Base-by-base conservation (phyloP, 2,113 vertebrate species). In the Suncus etruscus region DNA sequence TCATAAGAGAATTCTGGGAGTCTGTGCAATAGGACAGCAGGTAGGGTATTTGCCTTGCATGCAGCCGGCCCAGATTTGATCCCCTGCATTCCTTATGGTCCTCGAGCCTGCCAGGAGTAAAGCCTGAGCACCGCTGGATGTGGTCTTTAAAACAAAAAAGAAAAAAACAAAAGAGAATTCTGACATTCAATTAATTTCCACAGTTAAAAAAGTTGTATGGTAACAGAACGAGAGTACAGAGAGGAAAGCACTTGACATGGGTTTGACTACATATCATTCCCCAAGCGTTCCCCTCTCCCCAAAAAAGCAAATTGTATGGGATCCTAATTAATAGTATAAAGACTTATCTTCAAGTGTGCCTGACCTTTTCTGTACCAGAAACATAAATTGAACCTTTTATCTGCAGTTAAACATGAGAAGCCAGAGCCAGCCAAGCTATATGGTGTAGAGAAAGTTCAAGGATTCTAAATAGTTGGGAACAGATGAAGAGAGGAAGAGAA, bases 351-450 rank as follows among this genome's bases (percentile, higher is more conserved):
- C 89, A 66, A 81, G 31, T 50, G 0, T 54, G 22, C 11, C 24
- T 91, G 12, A 6, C 24, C 83, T 70, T 81, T 4, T 75, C 16
- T 74, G 79, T 66, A 32, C 48, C 20, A 86, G 77, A 91, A 75
- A 77, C 15, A 73, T 58, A 58, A 68, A 9, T 18, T 73, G 74
- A 83, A 68, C 20, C 47, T 90, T 51, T 78, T 90, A 16, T 6
- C n/a, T 79, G 31, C 61, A 82, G 11, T 78, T 20, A 7, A 0
- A 88, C 31, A 51, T 58, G 15, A 85, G 51, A 32, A 79, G 27
- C n/a, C 77, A 48, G 10, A 76, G 68, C 61, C 14, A 47, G 66
- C 9, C 6, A n/a, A 76, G 24, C 31, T 47, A 79, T 1, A 76
- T 3, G 79, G 32, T 70, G 6, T 51, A 51, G 79, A 77, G 39